phyloP scores from a whole-genome alignment of 2,888 invertebrate genomes.

The Gerosis bhagava region DNA sequence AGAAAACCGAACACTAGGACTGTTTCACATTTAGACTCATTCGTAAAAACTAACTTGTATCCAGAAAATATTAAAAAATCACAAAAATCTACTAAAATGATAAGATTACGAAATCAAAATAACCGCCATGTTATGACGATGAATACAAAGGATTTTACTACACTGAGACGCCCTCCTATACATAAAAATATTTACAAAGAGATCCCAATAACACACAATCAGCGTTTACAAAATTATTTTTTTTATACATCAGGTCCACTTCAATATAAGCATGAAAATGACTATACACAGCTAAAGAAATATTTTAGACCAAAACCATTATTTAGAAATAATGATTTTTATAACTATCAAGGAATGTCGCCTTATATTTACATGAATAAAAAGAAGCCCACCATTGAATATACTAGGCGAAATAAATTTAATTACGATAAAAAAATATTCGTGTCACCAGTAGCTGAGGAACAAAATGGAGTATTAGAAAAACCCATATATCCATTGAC shows the following conservation, averaged over 20 bases:
- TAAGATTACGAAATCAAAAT: conserved; percentile 37
- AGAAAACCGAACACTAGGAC: no score
- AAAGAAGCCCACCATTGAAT: conserved; percentile 34
- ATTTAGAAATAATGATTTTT: conserved; percentile 40
- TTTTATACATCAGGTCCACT: conserved; percentile 32
- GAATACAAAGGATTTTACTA: conserved; percentile 48
- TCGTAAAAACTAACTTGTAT: no score
- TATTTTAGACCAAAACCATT: conserved; percentile 40
- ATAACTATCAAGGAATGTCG: no score
- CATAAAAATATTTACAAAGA: conserved; percentile 30
- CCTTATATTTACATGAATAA: no score
- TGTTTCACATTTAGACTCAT: no score
- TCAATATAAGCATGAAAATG: conserved; percentile 42
- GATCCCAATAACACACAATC: neutral
- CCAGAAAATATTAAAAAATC: no score
- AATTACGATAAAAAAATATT: conserved; percentile 35
- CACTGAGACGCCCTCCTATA: conserved; percentile 37
- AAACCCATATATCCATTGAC: conserved; percentile 35
- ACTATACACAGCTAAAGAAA: conserved; percentile 21
- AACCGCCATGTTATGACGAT: conserved; percentile 41
- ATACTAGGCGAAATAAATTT: conserved; percentile 42
- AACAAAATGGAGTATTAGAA: conserved; percentile 33
- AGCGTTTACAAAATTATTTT: conserved; percentile 17
- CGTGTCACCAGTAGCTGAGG: conserved; percentile 11
- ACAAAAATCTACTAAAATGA: no score